Base-by-base conservation (phyloP, 2,113 vertebrate species). In the Hirundichthys speculiger region DNA sequence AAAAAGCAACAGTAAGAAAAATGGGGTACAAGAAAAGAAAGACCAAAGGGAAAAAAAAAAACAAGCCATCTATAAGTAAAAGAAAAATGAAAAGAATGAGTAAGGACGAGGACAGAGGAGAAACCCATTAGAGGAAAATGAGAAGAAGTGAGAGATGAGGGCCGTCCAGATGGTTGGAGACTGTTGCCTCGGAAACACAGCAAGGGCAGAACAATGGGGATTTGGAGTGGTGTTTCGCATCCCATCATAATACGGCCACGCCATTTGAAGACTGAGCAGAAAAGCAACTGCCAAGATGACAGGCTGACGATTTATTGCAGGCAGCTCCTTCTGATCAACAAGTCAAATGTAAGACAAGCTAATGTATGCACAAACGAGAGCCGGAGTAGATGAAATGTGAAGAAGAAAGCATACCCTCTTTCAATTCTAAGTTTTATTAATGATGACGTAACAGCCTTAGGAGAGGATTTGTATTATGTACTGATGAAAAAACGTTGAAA, bases 121-220 rank as follows among this genome's bases (percentile, higher is more conserved):
- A 74, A 80, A 79, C 18, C 54, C 68, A 81, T 85, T 77, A 86
- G 75, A 84, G 69, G 64, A 51, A 80, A 82, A 77, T 68, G 69
- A 71, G 79, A 82, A 58, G 60, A 74, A 87, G 73, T 64, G 72
- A 81, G 77, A 69, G 81, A 88, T 68, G 80, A 87, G 83, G 77
- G 65, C 75, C 84, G 72, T 86, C 86, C 87, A 89, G 83, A 89
- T 88, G 83, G 87, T 80, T 39, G 75, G 70, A 83, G 86, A 73
- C 85, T 60, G 89, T 88, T 89, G 89, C 84, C 86, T 76, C 81
- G 86, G 86, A 86, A 88, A 90, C 88, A 82, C 73, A 60, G 82
- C 87, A 84, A 88, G 84, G 77, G 75, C 84, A 88, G 83, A 88
- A 87, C 86, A 89, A 89, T 83, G 86, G 81, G 76, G 81, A 82